Evolutionary conservation across 2,113 vertebrate species (phyloP).

Genomic region (Rhinogobius similis): DNA sequence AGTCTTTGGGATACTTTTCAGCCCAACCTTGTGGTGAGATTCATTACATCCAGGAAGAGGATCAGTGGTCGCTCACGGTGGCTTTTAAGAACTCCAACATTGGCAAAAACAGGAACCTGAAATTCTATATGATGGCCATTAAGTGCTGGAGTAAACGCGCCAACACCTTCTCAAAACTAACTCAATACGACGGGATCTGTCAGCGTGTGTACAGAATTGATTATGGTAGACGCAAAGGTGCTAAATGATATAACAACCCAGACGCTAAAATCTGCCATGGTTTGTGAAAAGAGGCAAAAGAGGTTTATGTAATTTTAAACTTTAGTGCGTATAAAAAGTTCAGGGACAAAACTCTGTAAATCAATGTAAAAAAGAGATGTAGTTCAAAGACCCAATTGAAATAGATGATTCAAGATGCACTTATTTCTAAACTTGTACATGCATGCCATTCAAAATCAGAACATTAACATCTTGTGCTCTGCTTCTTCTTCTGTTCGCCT

Average conservation of each 20-base stretch:
- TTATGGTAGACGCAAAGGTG: background rate
- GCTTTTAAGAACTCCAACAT: conserved; percentile 67
- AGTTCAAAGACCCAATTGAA: too few relatives aligned
- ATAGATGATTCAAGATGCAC: too few relatives aligned
- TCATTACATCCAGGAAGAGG: conserved; percentile 68
- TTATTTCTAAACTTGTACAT: background rate
- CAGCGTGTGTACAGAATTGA: conserved; percentile 43
- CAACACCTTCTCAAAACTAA: conserved; percentile 56
- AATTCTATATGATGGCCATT: conserved; percentile 65
- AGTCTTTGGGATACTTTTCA: conserved; percentile 43
- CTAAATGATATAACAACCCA: background rate
- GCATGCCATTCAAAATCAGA: background rate
- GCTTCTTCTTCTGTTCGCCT: too few relatives aligned
- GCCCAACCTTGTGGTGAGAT: conserved; percentile 56
- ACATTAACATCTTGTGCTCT: background rate
- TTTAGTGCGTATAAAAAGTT: too few relatives aligned
- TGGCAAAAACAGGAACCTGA: conserved; percentile 68
- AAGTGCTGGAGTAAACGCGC: conserved; percentile 51
- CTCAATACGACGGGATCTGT: conserved; percentile 53
- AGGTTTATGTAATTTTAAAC: too few relatives aligned
- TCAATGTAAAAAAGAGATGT: too few relatives aligned
- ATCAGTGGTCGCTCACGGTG: conserved; percentile 56
- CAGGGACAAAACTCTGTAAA: too few relatives aligned
- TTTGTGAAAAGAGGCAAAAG: background rate
- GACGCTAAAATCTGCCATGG: background rate